A percentile compares a stretch with the other conserved stretches of the same genome.
Evolutionary conservation across 2,797 vertebrate species (phyloP).

Genomic region (Bradypodion pumilum): DNA sequence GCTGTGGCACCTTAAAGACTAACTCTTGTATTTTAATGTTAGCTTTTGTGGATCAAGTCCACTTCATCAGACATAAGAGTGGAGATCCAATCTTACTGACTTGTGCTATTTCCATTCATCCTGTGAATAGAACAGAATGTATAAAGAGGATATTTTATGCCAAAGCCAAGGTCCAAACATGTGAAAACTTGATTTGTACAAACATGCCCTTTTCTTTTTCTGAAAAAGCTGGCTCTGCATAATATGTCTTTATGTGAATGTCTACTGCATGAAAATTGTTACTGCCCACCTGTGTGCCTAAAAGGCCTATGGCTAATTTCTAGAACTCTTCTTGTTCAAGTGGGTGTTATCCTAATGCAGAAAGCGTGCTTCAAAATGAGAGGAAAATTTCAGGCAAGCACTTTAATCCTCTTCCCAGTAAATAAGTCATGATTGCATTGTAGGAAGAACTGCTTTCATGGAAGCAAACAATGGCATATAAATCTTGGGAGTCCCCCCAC

Average conservation of each 20-base stretch:
- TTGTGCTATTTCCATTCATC: not conserved
- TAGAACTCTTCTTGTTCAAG: not conserved
- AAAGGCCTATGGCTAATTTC: not conserved
- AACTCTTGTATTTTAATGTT: no score
- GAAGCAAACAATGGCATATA: constrained; percentile 2
- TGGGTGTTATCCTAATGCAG: not conserved
- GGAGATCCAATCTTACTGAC: no score
- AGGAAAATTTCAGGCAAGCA: not conserved
- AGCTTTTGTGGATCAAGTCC: no score
- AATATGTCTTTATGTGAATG: not conserved
- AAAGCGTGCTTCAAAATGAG: not conserved
- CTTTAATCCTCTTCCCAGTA: not conserved
- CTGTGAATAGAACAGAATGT: not conserved
- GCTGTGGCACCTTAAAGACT: no score
- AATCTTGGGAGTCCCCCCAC: constrained; percentile 4
- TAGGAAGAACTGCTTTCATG: constrained; percentile 13
- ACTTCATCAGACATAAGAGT: no score
- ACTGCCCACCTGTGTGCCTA: not conserved
- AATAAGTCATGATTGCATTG: constrained; percentile 8
- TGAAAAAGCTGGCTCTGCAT: not conserved
- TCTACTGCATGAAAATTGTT: not conserved
- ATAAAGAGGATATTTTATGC: not conserved
- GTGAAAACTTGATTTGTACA: not conserved
- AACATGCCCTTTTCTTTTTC: not conserved
- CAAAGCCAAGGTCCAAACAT: not conserved